These are phyloP conservation scores for Drosophila kikkawai DNA, from an alignment of 1,140 invertebrate genomes.

Conservation along the genomic window DNA sequence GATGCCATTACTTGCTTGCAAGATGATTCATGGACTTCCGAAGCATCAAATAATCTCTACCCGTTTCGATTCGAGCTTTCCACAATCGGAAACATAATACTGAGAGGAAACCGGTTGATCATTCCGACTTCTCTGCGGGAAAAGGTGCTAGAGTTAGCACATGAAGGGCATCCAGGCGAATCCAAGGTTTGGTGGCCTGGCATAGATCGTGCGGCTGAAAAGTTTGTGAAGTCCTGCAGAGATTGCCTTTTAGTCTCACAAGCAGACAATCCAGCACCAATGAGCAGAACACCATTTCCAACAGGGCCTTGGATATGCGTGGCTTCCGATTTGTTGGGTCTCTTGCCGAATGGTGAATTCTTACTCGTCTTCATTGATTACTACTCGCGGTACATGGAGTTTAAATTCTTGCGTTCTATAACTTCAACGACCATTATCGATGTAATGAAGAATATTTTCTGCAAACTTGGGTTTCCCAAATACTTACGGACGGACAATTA, in stretches of 20 bases:
- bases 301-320: conserved; percentile 25
- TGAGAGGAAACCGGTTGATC: conserved; percentile 2
- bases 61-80: conserved; percentile 23
- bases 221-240: conserved; percentile 13
- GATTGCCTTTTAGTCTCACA: conserved; percentile 6
- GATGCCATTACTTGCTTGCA: conserved; percentile 36
- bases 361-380: conserved; percentile 18
- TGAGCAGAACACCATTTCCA: conserved; percentile 12
- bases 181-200: conserved; percentile 20
- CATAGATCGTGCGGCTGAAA: conserved; percentile 22
- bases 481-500: conserved; percentile 34
- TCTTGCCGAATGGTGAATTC: conserved; percentile 16
- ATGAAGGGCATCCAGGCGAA: conserved; percentile 13
- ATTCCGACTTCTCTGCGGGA: conserved; percentile 9
- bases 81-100: conserved; percentile 5
- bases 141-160: conserved; percentile 2
- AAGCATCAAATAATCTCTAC: conserved; percentile 17
- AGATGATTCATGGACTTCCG: conserved; percentile 21
- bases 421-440: conserved; percentile 29
- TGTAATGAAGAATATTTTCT: conserved; percentile 40
- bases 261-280: conserved; percentile 1
- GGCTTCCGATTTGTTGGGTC: conserved; percentile 23
- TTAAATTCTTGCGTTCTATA: conserved; percentile 15
- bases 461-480: conserved; percentile 35
- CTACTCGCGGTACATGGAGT: conserved; percentile 26